These are phyloP conservation scores for Stomatorhinus ivindoensis DNA, from an alignment of 2,113 vertebrate species.

Conservation along the genomic window DNA sequence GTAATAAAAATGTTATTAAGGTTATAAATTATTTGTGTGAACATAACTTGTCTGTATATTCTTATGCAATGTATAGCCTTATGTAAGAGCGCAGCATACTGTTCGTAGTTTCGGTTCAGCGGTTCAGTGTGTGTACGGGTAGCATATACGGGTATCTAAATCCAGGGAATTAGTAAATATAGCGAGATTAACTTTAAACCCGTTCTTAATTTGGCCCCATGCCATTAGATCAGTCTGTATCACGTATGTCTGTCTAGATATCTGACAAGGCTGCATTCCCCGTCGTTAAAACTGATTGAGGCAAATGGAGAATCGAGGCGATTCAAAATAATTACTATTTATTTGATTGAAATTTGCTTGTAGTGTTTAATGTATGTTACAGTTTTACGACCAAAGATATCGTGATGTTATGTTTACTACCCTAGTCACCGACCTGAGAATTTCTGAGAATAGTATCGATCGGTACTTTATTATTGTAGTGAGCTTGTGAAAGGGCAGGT, in stretches of 20 bases:
- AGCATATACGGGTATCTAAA: background rate
- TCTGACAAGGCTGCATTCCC: background rate
- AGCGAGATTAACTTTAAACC: background rate
- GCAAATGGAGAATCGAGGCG: background rate
- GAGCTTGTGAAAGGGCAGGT: background rate
- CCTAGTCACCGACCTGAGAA: background rate
- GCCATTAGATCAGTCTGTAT: background rate
- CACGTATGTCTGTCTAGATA: constrained; percentile 8
- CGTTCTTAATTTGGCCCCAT: background rate
- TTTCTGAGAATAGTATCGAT: background rate
- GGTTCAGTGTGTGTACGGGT: background rate
- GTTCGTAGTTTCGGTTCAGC: background rate
- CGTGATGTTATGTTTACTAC: background rate
- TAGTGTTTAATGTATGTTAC: background rate
- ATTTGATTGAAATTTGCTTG: background rate
- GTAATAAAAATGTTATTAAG: background rate
- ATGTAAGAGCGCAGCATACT: background rate
- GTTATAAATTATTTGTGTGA: background rate
- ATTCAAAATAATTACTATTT: background rate
- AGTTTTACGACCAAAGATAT: background rate
- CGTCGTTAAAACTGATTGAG: background rate
- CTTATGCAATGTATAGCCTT: background rate
- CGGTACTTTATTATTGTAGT: background rate
- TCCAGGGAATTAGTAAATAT: background rate
- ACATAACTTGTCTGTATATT: background rate